Base-by-base conservation (phyloP, 2,797 vertebrate genomes). In the Cichlasoma orientale region DNA sequence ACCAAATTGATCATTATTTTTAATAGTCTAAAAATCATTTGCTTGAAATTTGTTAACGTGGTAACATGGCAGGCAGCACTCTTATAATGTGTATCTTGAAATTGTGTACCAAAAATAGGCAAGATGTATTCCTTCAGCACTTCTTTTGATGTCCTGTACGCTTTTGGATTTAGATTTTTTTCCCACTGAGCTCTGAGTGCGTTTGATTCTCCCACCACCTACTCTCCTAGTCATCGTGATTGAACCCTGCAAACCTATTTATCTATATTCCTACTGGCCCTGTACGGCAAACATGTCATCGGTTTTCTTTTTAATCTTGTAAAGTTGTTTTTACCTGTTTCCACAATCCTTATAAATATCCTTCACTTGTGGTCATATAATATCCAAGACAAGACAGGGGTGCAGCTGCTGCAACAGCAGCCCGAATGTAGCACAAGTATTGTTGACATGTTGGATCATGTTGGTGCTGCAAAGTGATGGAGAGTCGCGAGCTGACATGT, bases 321-420 rank as follows among this genome's bases (percentile, higher is more conserved):
- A 63, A 82, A 80, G 52, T n/a, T 73, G 36, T 31, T 71, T 78
- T 56, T 23, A 66, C 38, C 57, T 59, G 21, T 76, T 85, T 79
- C 44, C n/a, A 68, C 25, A 21, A 72, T 70, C 19, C 27, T 44
- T 12, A 33, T 6, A 33, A 54, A 38, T 29, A 61, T 68, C 13
- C 57, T 5, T 25, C 23, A 74, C 29, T 69, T 33, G n/a, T 21
- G 11, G 4, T 38, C 21, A 19, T 19, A 18, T 14, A 53, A 29
- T 72, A 33, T 63, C 52, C 44, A 74, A 74, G 55, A 56, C 56
- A 36, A 56, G 59, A 77, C 53, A 38, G 29, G 27, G 54, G 10
- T 25, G n/a, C 11, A 75, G n/a, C 66, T 68, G 57, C 52, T 38
- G 13, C 36, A 63, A 56, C 36, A 77, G 53, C 25, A 33, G 19